Conservation (phyloP, 2,888 invertebrate genomes). For the Oscheius myriophilus region DNA sequence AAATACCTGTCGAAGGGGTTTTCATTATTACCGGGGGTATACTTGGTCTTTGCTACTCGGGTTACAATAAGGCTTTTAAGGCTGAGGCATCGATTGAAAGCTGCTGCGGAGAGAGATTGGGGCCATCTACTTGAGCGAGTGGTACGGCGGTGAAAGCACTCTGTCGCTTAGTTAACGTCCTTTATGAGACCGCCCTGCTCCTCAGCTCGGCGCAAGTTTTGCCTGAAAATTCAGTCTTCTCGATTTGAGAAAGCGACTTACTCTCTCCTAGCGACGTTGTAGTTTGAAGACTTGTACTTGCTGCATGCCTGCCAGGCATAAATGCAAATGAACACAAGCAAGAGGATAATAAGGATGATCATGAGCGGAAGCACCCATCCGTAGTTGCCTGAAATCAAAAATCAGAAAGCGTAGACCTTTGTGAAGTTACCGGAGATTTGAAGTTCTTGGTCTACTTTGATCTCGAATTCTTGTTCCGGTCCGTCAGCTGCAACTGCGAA, state of each 20-base stretch:
- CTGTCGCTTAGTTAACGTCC: constrained; percentile 3
- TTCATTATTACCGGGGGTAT: too few relatives aligned
- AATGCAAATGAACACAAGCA: constrained; percentile 62
- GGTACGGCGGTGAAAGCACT: constrained; percentile 3
- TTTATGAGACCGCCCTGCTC: constrained; percentile 21
- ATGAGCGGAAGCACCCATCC: constrained; percentile 65
- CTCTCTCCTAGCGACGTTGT: constrained; percentile 65
- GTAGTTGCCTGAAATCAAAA: constrained; percentile 41
- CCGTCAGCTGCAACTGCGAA: constrained; percentile 51
- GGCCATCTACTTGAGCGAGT: constrained; percentile 12
- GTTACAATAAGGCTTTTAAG: constrained; percentile 14
- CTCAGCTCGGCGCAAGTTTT: constrained; percentile 17
- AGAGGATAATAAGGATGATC: constrained; percentile 61
- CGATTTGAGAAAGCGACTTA: constrained; percentile 34
- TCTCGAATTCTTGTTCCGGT: constrained; percentile 39
- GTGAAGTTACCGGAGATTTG: constrained; percentile 27
- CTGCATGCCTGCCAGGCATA: constrained; percentile 57
- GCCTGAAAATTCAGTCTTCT: too few relatives aligned
- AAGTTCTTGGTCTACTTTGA: constrained; percentile 41
- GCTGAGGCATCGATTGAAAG: constrained; percentile 22
- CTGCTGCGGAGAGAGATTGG: constrained; percentile 10
- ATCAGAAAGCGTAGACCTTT: background rate
- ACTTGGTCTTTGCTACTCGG: too few relatives aligned
- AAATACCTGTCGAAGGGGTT: too few relatives aligned
- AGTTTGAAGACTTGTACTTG: constrained; percentile 55